Percentiles rank a stretch among this genome's conserved stretches.
Evolutionary conservation across 2,113 vertebrate species (phyloP).

Genomic region (Rhinolophus sinicus): DNA sequence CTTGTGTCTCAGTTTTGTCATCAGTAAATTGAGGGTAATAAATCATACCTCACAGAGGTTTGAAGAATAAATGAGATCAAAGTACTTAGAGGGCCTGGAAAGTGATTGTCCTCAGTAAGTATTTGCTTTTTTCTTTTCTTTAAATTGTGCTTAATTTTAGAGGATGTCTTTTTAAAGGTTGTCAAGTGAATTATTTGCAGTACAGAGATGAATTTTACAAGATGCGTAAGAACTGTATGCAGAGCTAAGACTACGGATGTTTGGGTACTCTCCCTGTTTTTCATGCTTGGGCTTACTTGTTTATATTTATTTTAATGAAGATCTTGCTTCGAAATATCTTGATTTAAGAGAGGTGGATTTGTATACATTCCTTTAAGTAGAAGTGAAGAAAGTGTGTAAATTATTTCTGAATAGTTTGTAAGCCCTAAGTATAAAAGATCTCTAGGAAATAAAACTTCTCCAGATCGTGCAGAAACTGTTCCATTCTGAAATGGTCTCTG

Average conservation of each 20-base stretch:
- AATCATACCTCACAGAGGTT: neutral
- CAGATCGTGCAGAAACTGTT: neutral
- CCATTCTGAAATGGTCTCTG: neutral
- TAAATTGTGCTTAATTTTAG: neutral
- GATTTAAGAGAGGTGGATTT: neutral
- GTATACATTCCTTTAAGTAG: neutral
- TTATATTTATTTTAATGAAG: slow-evolving; percentile 15
- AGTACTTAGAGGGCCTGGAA: neutral
- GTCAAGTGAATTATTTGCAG: neutral
- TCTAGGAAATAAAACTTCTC: neutral
- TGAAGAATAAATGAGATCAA: slow-evolving; percentile 19
- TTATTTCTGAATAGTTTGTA: neutral
- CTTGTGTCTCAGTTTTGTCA: neutral
- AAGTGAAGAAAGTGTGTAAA: neutral
- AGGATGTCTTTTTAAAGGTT: neutral
- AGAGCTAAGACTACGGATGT: neutral
- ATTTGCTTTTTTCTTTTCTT: neutral
- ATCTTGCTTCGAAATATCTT: slow-evolving; percentile 16
- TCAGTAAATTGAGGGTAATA: slow-evolving; percentile 20
- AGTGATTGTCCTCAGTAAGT: neutral
- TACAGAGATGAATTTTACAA: neutral
- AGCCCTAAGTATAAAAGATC: neutral
- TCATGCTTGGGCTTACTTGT: neutral
- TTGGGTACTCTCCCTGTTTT: neutral
- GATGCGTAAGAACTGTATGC: neutral